A percentile compares a stretch with the other conserved stretches of the same genome.
Conservation (phyloP, 2,888 invertebrate genomes). For the Drosophila mimica region DNA sequence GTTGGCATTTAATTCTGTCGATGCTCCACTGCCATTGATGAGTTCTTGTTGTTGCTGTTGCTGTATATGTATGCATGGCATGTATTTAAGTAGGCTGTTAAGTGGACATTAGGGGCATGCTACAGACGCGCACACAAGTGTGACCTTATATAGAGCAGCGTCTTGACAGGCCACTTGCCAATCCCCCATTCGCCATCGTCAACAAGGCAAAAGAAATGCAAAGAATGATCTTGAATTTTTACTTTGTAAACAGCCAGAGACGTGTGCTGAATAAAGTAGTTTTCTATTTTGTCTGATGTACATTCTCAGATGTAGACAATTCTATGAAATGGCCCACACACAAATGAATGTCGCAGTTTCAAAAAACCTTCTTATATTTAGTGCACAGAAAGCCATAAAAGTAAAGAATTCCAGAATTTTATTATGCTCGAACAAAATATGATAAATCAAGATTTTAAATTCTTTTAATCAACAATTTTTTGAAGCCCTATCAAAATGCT, state of each 20-base stretch:
- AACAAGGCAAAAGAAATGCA: conserved; percentile 29
- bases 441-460: not conserved
- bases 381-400: not conserved
- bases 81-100: conserved; percentile 78
- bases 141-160: conserved; percentile 74
- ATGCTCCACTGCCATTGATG: conserved; percentile 57
- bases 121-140: conserved; percentile 60
- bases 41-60: conserved; percentile 31
- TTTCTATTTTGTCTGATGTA: conserved; percentile 10
- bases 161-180: conserved; percentile 62
- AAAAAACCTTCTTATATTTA: not conserved
- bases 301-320: conserved; percentile 12
- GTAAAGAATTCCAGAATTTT: not conserved
- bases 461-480: not conserved
- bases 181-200: conserved; percentile 37
- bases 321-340: conserved; percentile 23
- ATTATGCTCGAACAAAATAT: not conserved
- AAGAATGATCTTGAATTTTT: conserved; percentile 52
- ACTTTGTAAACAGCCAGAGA: conserved; percentile 29
- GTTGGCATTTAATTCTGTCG: conserved; percentile 53
- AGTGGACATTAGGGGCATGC: conserved; percentile 79
- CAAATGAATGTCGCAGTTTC: not conserved
- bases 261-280: conserved; percentile 31
- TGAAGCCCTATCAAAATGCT: not conserved
- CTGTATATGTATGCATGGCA: conserved; percentile 66